Evolutionary conservation across 2,113 vertebrate species (phyloP), one percentile per base, ranked within the genome.

Genomic region (Ariopsis seemanni): DNA sequence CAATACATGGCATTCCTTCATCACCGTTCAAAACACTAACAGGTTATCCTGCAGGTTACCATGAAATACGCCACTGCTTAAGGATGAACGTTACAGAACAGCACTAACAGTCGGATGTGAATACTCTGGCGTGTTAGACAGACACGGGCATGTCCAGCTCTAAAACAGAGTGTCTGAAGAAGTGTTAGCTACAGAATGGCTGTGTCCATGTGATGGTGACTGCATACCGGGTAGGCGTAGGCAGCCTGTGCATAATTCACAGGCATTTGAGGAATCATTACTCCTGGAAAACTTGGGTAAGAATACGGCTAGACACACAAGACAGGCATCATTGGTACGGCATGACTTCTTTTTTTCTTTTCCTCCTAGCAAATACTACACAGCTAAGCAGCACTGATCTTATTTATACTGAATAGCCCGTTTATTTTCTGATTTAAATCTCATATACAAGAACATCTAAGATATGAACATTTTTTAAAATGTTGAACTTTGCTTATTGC

Each of bases 191-290:
- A 34, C 53, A 30, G 53, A 34, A 81, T 83, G 67, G 18, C 9
- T 65, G 80, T 86, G 82, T 0, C 30, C 52, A 34, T 85, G 81
- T 10, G 50, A 65, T 25, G 8, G 84, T 77, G 84, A 30, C n/a
- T 60, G 55, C 82, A 18, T 94, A 99, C 97, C 97, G 97, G 97
- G 85, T 97, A 98, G 87, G 93, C 91, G 85, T 97, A 98, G 34
- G 96, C 53, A 1, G 96, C 95, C 90, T 95, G 95, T n/a, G 96
- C 86, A 82, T 97, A 98, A 60, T 96, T 96, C 89, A 97, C 11
- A 57, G 97, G 97, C 93, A 97, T 94, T 86, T 97, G 97, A 52
- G 96, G 97, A 83, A 97, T 92, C 89, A 96, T 79, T 83, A 96
- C 1, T 86, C 96, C 90, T 83, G 96, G 92, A 90, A 94, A 94